Evolutionary conservation across 2,888 invertebrate genomes (phyloP).

Genomic region (Nematopogon swammerdamellus): DNA sequence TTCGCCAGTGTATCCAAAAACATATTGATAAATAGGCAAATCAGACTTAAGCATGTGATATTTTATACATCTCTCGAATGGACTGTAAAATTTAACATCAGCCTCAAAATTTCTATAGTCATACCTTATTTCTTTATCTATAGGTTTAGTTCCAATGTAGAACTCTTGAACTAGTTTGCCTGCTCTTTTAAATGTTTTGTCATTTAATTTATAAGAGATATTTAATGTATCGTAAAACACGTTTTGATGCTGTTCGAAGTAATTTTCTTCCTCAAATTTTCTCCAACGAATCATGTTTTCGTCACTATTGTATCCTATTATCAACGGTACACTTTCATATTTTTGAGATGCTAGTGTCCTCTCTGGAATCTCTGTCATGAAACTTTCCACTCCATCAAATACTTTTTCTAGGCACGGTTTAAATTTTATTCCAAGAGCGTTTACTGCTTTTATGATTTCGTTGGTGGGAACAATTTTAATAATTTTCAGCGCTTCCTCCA

Average conservation of each 20-base stretch:
- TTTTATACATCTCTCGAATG: conserved; percentile 20
- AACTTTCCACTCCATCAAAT: conserved; percentile 21
- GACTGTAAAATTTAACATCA: conserved; percentile 23
- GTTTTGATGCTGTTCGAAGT: not conserved
- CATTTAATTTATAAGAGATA: not conserved
- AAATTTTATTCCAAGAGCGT: conserved; percentile 15
- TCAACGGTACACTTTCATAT: conserved; percentile 17
- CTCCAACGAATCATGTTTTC: conserved; percentile 15
- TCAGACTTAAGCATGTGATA: conserved; percentile 19
- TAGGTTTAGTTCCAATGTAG: conserved; percentile 24
- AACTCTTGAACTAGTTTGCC: conserved; percentile 16
- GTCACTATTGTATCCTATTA: conserved; percentile 25
- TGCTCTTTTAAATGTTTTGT: conserved; percentile 6
- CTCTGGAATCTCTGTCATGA: conserved; percentile 20
- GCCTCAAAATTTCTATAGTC: conserved; percentile 22
- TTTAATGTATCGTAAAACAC: conserved; percentile 1
- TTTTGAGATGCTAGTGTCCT: not conserved
- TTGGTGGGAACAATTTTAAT: conserved; percentile 16
- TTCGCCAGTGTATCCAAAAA: conserved; percentile 26
- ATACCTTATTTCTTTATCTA: conserved; percentile 14
- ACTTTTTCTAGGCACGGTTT: conserved; percentile 25
- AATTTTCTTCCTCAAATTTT: not conserved
- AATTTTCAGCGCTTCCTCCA: conserved; percentile 19
- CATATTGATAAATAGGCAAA: conserved; percentile 22
- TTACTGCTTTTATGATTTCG: conserved; percentile 17